Percentiles rank a stretch among this genome's conserved stretches.
Evolutionary conservation across 2,888 invertebrate genomes (phyloP).

Genomic region (Oegoconia quadripuncta): DNA sequence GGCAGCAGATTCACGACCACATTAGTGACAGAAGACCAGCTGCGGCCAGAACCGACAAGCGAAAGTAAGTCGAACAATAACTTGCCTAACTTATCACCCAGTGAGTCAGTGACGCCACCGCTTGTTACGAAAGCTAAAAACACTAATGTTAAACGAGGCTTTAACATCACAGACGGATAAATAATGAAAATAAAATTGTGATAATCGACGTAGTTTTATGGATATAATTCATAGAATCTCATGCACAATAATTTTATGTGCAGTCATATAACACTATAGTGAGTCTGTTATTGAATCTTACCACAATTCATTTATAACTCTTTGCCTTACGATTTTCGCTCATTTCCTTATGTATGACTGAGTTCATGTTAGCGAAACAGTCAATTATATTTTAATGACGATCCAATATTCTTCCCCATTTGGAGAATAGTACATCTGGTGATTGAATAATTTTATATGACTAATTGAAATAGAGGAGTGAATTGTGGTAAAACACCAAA

Average conservation of each 20-base stretch:
- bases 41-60: conserved; percentile 40
- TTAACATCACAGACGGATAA: conserved; percentile 47
- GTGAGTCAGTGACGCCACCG: conserved; percentile 31
- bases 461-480: too few relatives aligned
- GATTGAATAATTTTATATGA: too few relatives aligned
- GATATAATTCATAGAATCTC: conserved; percentile 4
- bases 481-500: too few relatives aligned
- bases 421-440: too few relatives aligned
- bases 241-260: background rate
- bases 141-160: conserved; percentile 54
- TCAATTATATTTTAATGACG: too few relatives aligned
- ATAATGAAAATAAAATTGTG: conserved; percentile 1
- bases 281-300: too few relatives aligned
- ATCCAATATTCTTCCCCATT: too few relatives aligned
- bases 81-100: conserved; percentile 19
- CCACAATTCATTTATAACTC: too few relatives aligned
- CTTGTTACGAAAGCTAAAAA: conserved; percentile 58
- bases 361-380: too few relatives aligned
- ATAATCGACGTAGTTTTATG: conserved; percentile 2
- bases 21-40: conserved; percentile 52
- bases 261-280: too few relatives aligned
- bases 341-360: too few relatives aligned
- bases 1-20: conserved; percentile 67
- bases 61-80: conserved; percentile 44
- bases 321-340: too few relatives aligned